Base-by-base conservation (phyloP, 2,113 vertebrate species). In the Eonycteris spelaea region DNA sequence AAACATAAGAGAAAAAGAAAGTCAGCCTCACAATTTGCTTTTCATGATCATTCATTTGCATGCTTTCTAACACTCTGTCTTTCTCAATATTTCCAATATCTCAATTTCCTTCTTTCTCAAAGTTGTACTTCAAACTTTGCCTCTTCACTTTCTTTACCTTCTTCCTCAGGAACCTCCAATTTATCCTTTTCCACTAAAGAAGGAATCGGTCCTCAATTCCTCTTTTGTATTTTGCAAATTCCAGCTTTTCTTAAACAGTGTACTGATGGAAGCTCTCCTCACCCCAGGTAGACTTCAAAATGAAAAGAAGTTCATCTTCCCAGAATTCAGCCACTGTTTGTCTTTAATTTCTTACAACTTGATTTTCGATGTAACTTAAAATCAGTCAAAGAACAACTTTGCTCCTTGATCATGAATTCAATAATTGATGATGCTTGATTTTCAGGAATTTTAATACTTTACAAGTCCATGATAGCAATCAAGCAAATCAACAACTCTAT, bases 281-380 rank as follows among this genome's bases (percentile, higher is more conserved):
- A 6, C 74, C 6, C 1, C 3, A 40, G 51, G 18, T 14, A 59
- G 10, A 51, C 40, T 85, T 85, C 33, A 38, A 85, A 75, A 84
- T 26, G 8, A 22, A 83, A 84, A 61, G 6, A 45, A 57, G 6
- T 74, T 51, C 9, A 33, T 33, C 24, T 33, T 83, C 24, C 21
- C 45, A 75, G 57, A 75, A 40, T 59, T 90, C 21, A 59, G 61
- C 15, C 61, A 84, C 38, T 24, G 33, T 90, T 33, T 74, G 22
- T 12, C 12, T 77, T 70, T 59, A 7, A 21, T 59, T 59, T 21
- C n/a, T 90, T 59, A 51, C 24, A 90, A 78, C 40, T 33, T 85
- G 40, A 85, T 90, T 22, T 95, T 85, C n/a, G n/a, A 70, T 22
- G 26, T 85, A 85, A 90, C 24, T 94, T 68, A 38, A 75, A 94